phyloP scores from a whole-genome alignment of 2,888 invertebrate genomes.

The Zeuzera pyrina region DNA sequence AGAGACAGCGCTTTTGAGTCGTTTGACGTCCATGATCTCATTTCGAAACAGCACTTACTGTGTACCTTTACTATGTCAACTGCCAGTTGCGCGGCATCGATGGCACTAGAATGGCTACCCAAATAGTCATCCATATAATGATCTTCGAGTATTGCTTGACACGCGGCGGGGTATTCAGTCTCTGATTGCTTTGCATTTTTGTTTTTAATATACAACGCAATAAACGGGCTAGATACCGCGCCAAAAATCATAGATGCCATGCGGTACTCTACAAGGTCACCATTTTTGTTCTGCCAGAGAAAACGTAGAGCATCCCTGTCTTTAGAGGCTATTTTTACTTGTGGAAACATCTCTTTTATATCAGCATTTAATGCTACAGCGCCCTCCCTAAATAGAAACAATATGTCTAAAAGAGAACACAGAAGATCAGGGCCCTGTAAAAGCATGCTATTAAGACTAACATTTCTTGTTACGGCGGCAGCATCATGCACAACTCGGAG shows the following conservation, averaged over 20 bases:
- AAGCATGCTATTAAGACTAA: constrained; percentile 21
- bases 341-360: constrained; percentile 30
- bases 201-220: constrained; percentile 21
- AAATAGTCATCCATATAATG: no score
- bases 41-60: no score
- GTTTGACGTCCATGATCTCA: no score
- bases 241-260: constrained; percentile 24
- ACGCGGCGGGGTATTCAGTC: no score
- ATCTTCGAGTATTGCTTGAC: no score
- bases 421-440: constrained; percentile 24
- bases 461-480: constrained; percentile 16
- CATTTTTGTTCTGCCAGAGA: constrained; percentile 10
- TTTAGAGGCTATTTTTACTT: constrained; percentile 18
- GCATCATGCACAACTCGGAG: constrained; percentile 26
- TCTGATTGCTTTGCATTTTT: no score
- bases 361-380: constrained; percentile 27
- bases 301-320: constrained; percentile 21
- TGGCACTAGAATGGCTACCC: no score
- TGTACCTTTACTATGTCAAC: no score
- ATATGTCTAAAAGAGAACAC: constrained; percentile 18
- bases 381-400: no score
- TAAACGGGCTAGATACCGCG: constrained; percentile 20
- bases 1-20: no score
- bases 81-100: no score
- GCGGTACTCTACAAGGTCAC: constrained; percentile 2